These are phyloP conservation scores for Paratilapia polleni DNA, from an alignment of 2,113 vertebrate species.

Conservation along the genomic window DNA sequence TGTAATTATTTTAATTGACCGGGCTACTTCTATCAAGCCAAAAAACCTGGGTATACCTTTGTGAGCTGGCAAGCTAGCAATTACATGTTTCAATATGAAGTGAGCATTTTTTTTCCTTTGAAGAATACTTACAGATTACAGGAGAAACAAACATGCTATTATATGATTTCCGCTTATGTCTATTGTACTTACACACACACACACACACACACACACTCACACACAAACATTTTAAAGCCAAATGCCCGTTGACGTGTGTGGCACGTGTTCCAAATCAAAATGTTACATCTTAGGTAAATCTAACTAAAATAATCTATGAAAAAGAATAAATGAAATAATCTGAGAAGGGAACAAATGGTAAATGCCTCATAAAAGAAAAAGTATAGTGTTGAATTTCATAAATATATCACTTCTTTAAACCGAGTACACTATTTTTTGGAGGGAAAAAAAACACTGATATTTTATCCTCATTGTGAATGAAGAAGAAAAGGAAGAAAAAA, in stretches of 20 bases:
- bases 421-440: background rate
- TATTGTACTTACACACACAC: constrained; percentile 36
- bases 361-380: background rate
- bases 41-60: constrained; percentile 67
- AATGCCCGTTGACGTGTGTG: background rate
- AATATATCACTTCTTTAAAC: background rate
- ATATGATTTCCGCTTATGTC: constrained; percentile 74
- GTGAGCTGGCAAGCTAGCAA: constrained; percentile 62
- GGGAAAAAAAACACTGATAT: background rate
- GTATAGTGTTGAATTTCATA: background rate
- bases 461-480: background rate
- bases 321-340: background rate
- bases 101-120: constrained; percentile 71
- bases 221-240: constrained; percentile 7
- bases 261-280: background rate
- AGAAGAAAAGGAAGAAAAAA: background rate
- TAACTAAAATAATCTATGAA: background rate
- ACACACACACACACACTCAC: background rate
- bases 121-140: constrained; percentile 76
- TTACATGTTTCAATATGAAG: constrained; percentile 65
- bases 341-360: background rate
- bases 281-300: background rate
- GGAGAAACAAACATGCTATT: constrained; percentile 75
- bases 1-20: constrained; percentile 78
- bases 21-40: constrained; percentile 65